phyloP scores from a whole-genome alignment of 2,797 vertebrate genomes.

The Taeniopygia guttata region DNA sequence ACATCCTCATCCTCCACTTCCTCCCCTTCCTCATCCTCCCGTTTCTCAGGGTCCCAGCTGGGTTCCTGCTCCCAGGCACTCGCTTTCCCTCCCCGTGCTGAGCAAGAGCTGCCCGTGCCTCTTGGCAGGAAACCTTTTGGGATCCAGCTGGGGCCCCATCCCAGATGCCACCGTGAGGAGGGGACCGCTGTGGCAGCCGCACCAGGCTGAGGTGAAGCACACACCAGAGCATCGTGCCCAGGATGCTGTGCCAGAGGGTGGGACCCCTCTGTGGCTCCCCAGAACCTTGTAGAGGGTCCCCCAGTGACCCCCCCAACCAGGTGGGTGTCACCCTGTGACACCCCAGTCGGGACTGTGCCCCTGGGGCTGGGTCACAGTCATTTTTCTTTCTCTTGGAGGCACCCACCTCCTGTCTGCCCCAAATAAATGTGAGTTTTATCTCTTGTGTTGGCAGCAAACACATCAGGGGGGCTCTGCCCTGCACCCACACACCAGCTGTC shows the following conservation, averaged over 20 bases:
- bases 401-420: background rate
- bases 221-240: rapidly evolving
- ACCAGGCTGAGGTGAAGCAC: rapidly evolving
- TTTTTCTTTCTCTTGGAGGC: background rate
- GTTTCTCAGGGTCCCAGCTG: background rate
- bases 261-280: background rate
- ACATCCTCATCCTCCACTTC: background rate
- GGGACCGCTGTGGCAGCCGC: background rate
- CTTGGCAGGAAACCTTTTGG: background rate
- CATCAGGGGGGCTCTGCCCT: rapidly evolving
- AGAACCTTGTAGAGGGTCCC: background rate
- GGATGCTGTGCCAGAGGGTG: background rate
- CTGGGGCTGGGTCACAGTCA: rapidly evolving
- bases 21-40: background rate
- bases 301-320: background rate
- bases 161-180: rapidly evolving
- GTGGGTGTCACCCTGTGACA: background rate
- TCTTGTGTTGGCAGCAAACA: background rate
- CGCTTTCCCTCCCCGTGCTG: rapidly evolving
- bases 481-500: background rate
- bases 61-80: background rate
- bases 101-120: rapidly evolving
- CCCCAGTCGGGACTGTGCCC: background rate
- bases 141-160: rapidly evolving
- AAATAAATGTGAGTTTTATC: background rate